Evolutionary conservation across 2,797 vertebrate species (phyloP), one percentile per base, ranked within the genome.

Genomic region (Anomalospiza imberbis): DNA sequence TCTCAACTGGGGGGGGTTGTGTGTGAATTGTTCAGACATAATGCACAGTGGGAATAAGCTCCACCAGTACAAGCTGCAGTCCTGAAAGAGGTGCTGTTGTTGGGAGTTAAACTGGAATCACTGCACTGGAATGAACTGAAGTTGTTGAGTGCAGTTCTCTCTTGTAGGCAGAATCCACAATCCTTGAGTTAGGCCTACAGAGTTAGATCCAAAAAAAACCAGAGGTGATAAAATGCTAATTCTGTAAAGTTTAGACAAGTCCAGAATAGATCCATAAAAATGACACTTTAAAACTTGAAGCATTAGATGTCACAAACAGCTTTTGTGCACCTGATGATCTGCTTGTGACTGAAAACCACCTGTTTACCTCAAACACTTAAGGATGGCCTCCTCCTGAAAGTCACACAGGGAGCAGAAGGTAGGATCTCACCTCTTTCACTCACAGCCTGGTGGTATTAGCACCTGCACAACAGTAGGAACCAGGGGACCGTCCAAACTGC

Each of bases 1-100:
- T 32, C 24, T 68, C 24, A 22, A 0, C 4, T 34, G 13, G 10
- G 10, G 18, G 17, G 3, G 3, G 16, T 6, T 50, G 5, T 72
- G 34, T 58, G 32, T 66, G 40, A 21, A 3, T 63, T 63, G 22
- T 50, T 51, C 45, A 60, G 47, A 34, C 8, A 17, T 45, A 80
- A 67, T 6, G 6, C 51, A 32, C 16, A n/a, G 20, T 14, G 18
- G 73, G n/a, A 84, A 21, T 57, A 34, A 80, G 55, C 45, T 18
- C 22, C n/a, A 68, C 21, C 60, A 26, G 18, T 2, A 6, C 26
- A 76, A 89, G 51, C 11, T 15, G 9, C 21, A 38, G 0, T 31
- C 19, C 45, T 65, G 47, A 22, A 51, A 32, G 62, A 75, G 63
- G 21, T 25, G 12, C 18, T 7, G 11, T 9, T 57, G 17, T 51